Evolutionary conservation across 2,113 vertebrate species (phyloP), one percentile per base, ranked within the genome.

Genomic region (Xiphophorus maculatus): DNA sequence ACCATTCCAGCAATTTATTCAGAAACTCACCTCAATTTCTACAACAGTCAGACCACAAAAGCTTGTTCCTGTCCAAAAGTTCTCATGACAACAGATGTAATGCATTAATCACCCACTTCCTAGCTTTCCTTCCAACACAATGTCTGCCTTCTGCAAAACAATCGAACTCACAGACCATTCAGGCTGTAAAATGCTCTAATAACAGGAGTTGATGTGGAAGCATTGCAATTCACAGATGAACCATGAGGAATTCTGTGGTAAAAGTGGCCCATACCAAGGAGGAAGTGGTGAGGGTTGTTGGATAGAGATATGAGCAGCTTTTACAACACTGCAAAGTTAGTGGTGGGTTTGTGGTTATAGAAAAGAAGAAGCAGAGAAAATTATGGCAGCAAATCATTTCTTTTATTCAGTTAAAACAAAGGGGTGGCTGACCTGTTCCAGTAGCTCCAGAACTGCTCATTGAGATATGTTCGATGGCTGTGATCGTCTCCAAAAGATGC

Each of bases 371-470:
- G 33, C 62, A 30, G 22, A 66, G n/a, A 44, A 42, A 48, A 51
- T 12, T 12, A 35, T 5, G 51, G 27, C 27, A 30, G n/a, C 1
- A 44, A 48, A 54, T 28, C 32, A 27, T 60, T 12, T 27, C 32
- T 48, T 48, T 19, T 19, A 48, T 48, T 17, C 14, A 48, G 22
- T 11, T n/a, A 32, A 70, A 28, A 40, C 0, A 29, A 63, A 74
- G 30, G 61, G 5, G 51, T 15, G 27, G 63, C 66, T 84, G 90
- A 98, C 98, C 98, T 98, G 94, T 99, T 99, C 96, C 98, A 99
- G 93, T 99, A 99, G 93, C 98, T 99, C 98, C 98, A 99, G 92
- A 99, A 99, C 88, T 99, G 98, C 87, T 99, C 98, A 60, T 97
- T 97, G 82, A 99, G 95, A 87, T 99, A 98, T 35, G 95, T 95